phyloP scores from a whole-genome alignment of 2,888 invertebrate species.

The Leucoma salicis region DNA sequence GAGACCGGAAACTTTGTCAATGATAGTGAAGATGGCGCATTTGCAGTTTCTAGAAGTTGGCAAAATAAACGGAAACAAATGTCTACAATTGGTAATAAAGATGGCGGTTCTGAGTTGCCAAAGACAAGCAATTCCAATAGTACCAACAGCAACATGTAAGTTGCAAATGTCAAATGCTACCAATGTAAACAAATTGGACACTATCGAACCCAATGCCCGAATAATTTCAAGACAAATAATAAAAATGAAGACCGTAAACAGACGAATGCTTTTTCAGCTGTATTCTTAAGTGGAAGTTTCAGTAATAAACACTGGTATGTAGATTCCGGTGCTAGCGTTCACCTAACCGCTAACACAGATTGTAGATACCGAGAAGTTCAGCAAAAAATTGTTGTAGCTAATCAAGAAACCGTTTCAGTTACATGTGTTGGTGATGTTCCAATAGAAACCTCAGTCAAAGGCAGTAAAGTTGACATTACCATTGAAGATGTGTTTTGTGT shows the following conservation, averaged over 20 bases:
- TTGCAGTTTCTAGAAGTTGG: neutral
- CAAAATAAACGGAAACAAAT: neutral
- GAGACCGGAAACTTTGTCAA: neutral
- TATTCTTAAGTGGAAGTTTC: slow-evolving; percentile 10
- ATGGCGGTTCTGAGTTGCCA: neutral
- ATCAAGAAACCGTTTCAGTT: neutral
- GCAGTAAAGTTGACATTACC: neutral
- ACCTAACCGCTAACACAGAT: slow-evolving; percentile 1
- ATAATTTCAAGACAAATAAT: neutral
- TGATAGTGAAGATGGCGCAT: neutral
- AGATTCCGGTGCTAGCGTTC: slow-evolving; percentile 12
- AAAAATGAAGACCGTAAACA: neutral
- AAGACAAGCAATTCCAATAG: neutral
- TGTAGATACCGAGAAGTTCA: neutral
- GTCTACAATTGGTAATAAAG: neutral
- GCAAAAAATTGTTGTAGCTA: neutral
- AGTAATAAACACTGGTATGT: slow-evolving; percentile 13
- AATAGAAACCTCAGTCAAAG: neutral
- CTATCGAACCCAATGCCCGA: slow-evolving; percentile 1
- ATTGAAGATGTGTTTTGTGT: neutral
- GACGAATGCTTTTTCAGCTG: slow-evolving; percentile 11
- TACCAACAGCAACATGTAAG: neutral
- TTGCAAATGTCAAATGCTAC: neutral
- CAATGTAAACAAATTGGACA: slow-evolving; percentile 4
- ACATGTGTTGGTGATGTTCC: neutral